Evolutionary conservation across 2,797 vertebrate species (phyloP).

Genomic region (Geotria australis): DNA sequence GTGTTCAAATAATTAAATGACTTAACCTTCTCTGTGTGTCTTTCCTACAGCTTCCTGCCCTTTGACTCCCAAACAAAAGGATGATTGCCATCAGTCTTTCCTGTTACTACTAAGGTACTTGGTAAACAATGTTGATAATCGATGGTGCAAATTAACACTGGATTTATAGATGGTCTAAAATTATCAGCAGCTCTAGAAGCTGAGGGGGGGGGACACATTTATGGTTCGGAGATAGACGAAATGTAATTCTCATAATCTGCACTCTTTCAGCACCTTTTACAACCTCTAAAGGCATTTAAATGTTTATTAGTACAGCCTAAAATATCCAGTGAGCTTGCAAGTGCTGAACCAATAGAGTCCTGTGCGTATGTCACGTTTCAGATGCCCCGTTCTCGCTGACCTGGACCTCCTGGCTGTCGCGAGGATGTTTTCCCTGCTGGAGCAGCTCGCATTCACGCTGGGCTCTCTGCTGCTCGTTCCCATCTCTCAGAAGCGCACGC

Average conservation of each 20-base stretch:
- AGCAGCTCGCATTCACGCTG: conserved; percentile 39
- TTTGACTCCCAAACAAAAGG: conserved; percentile 26
- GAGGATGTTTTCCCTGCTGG: conserved; percentile 49
- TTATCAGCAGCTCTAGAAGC: too few relatives aligned
- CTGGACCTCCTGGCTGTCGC: conserved; percentile 51
- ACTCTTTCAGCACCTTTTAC: too few relatives aligned
- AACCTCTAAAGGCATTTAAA: too few relatives aligned
- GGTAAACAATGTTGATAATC: too few relatives aligned
- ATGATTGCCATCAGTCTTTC: conserved; percentile 40
- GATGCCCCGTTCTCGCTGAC: conserved; percentile 55
- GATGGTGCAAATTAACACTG: too few relatives aligned
- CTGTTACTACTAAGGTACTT: conserved; percentile 47
- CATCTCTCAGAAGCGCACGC: conserved; percentile 23
- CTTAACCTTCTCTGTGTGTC: not conserved
- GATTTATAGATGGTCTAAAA: too few relatives aligned
- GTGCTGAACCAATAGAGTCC: not conserved
- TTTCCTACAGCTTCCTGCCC: conserved; percentile 34
- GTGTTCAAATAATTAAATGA: not conserved
- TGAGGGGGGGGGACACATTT: not conserved
- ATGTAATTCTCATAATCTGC: too few relatives aligned
- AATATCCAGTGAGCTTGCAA: too few relatives aligned
- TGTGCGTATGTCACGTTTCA: conserved; percentile 6
- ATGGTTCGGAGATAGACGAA: too few relatives aligned
- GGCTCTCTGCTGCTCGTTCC: conserved; percentile 54
- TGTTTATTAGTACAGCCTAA: too few relatives aligned